These are phyloP conservation scores for Vidua macroura DNA, from an alignment of 2,113 vertebrate genomes.

Conservation along the genomic window DNA sequence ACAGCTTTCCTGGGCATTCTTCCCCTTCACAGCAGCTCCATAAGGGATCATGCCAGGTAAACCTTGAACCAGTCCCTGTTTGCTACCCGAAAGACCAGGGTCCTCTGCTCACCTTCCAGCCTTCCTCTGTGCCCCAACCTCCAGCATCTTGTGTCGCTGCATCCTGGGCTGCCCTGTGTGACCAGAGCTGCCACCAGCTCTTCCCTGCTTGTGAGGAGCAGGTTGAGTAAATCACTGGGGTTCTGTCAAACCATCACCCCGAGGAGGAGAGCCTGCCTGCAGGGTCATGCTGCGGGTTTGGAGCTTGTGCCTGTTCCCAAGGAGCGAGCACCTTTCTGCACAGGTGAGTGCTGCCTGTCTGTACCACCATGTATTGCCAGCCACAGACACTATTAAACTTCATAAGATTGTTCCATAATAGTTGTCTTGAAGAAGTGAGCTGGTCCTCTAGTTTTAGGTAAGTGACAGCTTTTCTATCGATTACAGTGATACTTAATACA, in stretches of 20 bases:
- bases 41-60: not conserved
- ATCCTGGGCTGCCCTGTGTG: not conserved
- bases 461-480: not conserved
- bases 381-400: not conserved
- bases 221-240: not conserved
- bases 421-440: not conserved
- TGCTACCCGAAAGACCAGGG: not conserved
- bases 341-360: fast-evolving
- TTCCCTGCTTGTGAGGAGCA: not conserved
- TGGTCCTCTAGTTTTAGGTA: not conserved
- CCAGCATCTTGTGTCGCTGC: not conserved
- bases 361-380: not conserved
- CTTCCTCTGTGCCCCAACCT: not conserved
- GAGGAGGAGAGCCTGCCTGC: not conserved
- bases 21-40: not conserved
- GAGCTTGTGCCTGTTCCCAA: not conserved
- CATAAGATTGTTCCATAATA: not conserved
- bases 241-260: fast-evolving
- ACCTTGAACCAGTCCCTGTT: not conserved
- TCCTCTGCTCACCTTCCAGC: not conserved
- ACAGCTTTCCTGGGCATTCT: not conserved
- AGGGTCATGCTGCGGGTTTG: not conserved
- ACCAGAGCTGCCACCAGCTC: not conserved
- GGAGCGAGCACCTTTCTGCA: fast-evolving
- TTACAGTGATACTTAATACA: not conserved